Conservation (phyloP, 2,113 vertebrate genomes). For the Passer montanus region DNA sequence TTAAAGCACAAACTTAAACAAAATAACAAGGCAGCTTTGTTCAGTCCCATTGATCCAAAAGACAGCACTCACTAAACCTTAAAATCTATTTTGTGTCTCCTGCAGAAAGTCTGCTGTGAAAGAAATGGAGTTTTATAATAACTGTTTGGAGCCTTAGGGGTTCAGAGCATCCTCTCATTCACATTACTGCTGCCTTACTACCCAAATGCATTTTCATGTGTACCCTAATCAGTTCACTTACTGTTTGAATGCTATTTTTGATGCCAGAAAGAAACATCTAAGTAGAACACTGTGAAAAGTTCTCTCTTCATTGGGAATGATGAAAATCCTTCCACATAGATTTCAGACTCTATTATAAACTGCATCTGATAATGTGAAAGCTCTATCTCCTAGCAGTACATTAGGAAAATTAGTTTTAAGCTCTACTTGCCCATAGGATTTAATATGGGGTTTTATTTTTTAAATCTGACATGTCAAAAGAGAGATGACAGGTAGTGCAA, state of each 20-base stretch:
- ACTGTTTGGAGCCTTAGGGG: constrained; percentile 4
- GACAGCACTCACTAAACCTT: neutral
- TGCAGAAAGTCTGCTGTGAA: constrained; percentile 37
- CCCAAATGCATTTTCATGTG: neutral
- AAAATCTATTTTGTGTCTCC: neutral
- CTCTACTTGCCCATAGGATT: neutral
- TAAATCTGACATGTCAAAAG: neutral
- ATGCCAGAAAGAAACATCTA: neutral
- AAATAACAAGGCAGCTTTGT: neutral
- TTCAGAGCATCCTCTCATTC: constrained; percentile 12
- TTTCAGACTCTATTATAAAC: constrained; percentile 8
- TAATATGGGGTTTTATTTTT: neutral
- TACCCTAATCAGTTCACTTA: constrained; percentile 32
- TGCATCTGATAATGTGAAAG: neutral
- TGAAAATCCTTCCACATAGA: constrained; percentile 15
- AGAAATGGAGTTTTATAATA: constrained; percentile 23
- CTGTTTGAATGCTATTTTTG: constrained; percentile 2
- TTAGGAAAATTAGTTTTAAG: neutral
- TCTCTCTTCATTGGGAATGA: neutral
- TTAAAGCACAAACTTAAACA: constrained; percentile 8
- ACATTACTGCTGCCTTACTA: neutral
- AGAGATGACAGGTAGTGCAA: neutral
- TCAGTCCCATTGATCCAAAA: neutral
- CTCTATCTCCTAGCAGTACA: neutral
- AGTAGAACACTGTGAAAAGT: neutral